Evolutionary conservation across 2,113 vertebrate species (phyloP).

Genomic region (Diadophis punctatus): DNA sequence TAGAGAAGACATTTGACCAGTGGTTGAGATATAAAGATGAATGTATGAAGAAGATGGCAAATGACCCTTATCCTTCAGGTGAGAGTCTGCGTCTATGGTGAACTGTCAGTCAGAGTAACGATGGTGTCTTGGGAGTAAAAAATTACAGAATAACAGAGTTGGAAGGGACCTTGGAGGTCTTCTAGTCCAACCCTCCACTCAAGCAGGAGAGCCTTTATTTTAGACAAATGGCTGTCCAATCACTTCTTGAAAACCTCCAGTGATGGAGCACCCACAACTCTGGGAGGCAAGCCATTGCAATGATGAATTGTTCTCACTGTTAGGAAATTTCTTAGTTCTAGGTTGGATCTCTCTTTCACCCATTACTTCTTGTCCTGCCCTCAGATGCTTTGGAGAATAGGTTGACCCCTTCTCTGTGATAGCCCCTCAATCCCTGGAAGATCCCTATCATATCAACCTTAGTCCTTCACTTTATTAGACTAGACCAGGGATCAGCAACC

Average conservation of each 20-base stretch:
- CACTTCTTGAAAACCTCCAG: neutral
- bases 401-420: neutral
- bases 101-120: neutral
- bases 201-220: neutral
- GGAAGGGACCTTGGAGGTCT: neutral
- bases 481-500: too few species aligned
- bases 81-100: neutral
- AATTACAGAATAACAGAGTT: neutral
- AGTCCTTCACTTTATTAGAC: neutral
- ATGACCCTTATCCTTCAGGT: conserved; percentile 68
- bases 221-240: neutral
- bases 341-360: neutral
- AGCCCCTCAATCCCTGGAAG: neutral
- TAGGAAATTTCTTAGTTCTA: neutral
- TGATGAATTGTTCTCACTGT: neutral
- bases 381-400: neutral
- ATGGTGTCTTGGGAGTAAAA: neutral
- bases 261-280: neutral
- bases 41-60: conserved; percentile 71
- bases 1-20: conserved; percentile 77
- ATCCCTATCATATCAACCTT: neutral
- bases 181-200: too few species aligned
- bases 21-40: conserved; percentile 78
- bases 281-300: neutral
- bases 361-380: neutral